Evolutionary conservation across 1,140 invertebrate genomes (phyloP), one percentile per base, ranked within the genome.

Genomic region (Probaryconus sp.): DNA sequence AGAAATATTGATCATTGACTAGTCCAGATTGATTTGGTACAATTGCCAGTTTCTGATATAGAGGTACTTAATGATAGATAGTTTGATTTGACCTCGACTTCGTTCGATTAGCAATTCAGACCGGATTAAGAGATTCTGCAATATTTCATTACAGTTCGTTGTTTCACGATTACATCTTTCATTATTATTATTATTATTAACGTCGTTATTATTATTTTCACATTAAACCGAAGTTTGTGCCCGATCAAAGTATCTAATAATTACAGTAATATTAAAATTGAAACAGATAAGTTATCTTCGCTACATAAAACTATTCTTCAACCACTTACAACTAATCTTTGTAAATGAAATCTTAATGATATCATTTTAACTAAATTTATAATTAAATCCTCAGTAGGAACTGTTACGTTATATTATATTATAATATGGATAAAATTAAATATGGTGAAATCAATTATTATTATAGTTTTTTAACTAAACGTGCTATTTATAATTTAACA

Each of bases 61-160:
- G 40, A 47, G 67, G 35, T 70, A 55, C 48, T 61, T 69, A 56
- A 71, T 71, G 58, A 71, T 64, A 71, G 50, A 71, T 71, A 43
- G 51, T 64, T 56, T 51, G 58, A 26, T 56, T 50, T 45, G 58
- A 51, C 68, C 58, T 64, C 58, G 16, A 16, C 45, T 60, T 9
- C 43, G n/a, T 47, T 26, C 42, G 51, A 64, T 71, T 64, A 71
- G 51, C 69, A 45, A 72, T 72, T 64, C 60, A 51, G 53, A 58
- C 51, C 60, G 38, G 65, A 72, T 72, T 64, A 72, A 72, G 69
- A 72, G 69, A 60, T 72, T 58, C 53, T n/a, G 37, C 21, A 6
- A 58, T 72, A 53, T 51, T 72, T 72, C 69, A 64, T 72, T 64
- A 64, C 42, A 16, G 35, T 17, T 13, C 7, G 13, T 16, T n/a